These are phyloP conservation scores for Eurytoma adleriae DNA, from an alignment of 2,888 invertebrate species.

Conservation along the genomic window DNA sequence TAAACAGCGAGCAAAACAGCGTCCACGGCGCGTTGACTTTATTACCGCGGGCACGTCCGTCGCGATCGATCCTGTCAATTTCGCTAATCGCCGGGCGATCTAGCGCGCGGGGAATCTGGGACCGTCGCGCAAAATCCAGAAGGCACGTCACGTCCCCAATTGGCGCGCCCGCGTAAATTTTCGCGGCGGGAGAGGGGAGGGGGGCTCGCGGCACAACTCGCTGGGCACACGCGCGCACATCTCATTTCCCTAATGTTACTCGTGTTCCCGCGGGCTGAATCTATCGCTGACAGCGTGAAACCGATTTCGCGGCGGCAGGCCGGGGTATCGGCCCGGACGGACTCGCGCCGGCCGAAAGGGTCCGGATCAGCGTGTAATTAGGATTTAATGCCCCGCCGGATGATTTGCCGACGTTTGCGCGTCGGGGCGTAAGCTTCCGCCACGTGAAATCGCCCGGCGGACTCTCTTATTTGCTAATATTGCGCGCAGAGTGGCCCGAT, in stretches of 20 bases:
- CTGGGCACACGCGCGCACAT: slow-evolving; percentile 12
- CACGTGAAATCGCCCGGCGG: background rate
- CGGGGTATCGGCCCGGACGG: background rate
- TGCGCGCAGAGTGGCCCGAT: background rate
- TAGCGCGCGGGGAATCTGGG: background rate
- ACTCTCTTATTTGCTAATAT: background rate
- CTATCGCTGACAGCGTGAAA: slow-evolving; percentile 45
- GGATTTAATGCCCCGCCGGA: slow-evolving; percentile 23
- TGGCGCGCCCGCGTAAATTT: slow-evolving; percentile 3
- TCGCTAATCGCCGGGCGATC: slow-evolving; percentile 15
- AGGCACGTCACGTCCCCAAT: background rate
- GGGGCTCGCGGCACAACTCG: background rate
- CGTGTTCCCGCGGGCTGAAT: slow-evolving; percentile 26
- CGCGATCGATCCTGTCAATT: slow-evolving; percentile 15
- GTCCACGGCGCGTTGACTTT: slow-evolving; percentile 25
- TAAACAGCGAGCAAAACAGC: slow-evolving; percentile 25
- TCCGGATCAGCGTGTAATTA: slow-evolving; percentile 28
- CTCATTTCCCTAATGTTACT: slow-evolving; percentile 52
- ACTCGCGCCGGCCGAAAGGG: slow-evolving; percentile 10
- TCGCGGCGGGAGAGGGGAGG: background rate
- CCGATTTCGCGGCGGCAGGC: slow-evolving; percentile 13
- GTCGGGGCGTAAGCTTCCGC: background rate
- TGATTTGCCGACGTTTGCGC: slow-evolving; percentile 17
- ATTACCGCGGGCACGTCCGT: background rate
- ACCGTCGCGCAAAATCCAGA: background rate